Base-by-base conservation (phyloP, 2,888 invertebrate species). In the Eilema depressum region DNA sequence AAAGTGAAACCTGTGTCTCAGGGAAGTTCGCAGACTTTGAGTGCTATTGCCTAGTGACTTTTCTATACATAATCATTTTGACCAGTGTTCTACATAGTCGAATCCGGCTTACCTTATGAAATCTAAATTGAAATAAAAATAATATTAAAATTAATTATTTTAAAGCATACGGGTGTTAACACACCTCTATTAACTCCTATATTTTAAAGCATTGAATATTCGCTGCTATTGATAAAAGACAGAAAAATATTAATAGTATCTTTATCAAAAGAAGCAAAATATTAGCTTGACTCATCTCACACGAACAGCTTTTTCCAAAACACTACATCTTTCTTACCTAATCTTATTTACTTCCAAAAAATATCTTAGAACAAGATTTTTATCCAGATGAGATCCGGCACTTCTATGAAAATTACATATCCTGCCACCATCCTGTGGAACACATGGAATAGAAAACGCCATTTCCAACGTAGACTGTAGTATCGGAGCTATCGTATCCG, bases 381-480 rank as follows among this genome's bases (percentile, higher is more conserved):
- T 65, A 56, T 37, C 7, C 11, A 17, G 8, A 41, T 59, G 17
- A 64, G 63, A 14, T 60, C 57, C 57, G 23, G 25, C 12, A 53
- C 37, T 41, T 63, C 73, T 76, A 73, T 67, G 70, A 75, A 71
- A 37, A 66, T 63, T 53, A 25, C 57, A 69, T 76, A 80, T 75
- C 67, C 70, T 74, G 72, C 77, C 68, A 69, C 71, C 69, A 70
- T 63, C 57, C 73, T 78, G 69, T 78, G 75, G 69, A 83, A 84
- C 59, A 79, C 73, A 81, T 75, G 75, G 74, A 77, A 89, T 88
- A 88, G 88, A 89, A 90, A 93, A 91, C 86, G 86, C 87, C 89
- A 89, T 90, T 93, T 89, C 87, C 91, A 91, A 90, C 87, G 86
- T 84, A 86, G 85, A 85, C 59, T 63, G 69, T 86, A 86, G 85